Evolutionary conservation across 2,888 invertebrate genomes (phyloP).

Genomic region (Microctonus aethiopoides): DNA sequence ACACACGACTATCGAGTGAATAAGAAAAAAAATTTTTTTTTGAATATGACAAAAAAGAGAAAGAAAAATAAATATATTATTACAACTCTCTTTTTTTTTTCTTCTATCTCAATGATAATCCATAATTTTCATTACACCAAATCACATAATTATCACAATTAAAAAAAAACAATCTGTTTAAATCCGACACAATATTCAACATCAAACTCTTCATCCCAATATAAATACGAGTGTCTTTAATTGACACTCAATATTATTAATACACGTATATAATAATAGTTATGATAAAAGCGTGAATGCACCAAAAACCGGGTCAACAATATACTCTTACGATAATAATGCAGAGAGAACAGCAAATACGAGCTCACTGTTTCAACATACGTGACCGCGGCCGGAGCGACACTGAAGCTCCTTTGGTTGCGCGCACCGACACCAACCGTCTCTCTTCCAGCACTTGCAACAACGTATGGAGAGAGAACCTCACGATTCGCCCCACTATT

Average conservation of each 20-base stretch:
- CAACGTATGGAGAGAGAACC: background rate
- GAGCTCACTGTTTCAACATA: slow-evolving; percentile 45
- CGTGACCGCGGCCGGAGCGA: slow-evolving; percentile 61
- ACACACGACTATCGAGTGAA: background rate
- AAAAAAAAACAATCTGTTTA: background rate
- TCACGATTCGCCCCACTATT: slow-evolving; percentile 37
- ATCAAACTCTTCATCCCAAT: slow-evolving; percentile 13
- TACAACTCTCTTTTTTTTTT: no score
- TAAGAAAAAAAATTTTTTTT: background rate
- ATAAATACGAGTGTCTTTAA: background rate
- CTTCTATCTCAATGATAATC: background rate
- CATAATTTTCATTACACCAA: background rate
- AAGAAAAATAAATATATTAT: background rate
- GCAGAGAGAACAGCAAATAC: slow-evolving; percentile 20
- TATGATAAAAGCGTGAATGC: background rate
- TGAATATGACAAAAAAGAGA: background rate
- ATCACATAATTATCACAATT: background rate
- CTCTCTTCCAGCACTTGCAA: slow-evolving; percentile 46
- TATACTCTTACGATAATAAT: background rate
- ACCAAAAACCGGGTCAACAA: slow-evolving; percentile 29
- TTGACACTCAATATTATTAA: background rate
- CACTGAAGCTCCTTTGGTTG: slow-evolving; percentile 57
- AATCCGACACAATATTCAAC: background rate
- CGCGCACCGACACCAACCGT: slow-evolving; percentile 57
- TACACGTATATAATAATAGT: background rate